phyloP scores from a whole-genome alignment of 2,888 invertebrate species.

The Eilema depressum region DNA sequence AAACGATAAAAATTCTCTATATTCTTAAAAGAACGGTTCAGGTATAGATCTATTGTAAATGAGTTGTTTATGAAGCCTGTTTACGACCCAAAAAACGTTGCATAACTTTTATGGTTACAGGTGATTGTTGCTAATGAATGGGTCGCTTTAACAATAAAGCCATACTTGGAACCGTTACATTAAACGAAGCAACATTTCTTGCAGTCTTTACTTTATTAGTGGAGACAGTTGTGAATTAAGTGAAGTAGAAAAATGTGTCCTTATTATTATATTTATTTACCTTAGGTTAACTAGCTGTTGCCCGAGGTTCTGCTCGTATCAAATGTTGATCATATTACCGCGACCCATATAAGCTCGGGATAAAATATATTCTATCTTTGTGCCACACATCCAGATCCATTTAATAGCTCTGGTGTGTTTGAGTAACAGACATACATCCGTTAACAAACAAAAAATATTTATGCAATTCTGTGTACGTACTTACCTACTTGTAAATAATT shows the following conservation, averaged over 20 bases:
- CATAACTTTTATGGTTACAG: constrained; percentile 68
- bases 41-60: constrained; percentile 73
- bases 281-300: not conserved
- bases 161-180: constrained; percentile 46
- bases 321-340: too few relatives aligned
- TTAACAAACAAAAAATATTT: not conserved
- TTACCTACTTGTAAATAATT: not conserved
- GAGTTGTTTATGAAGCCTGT: constrained; percentile 67
- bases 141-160: constrained; percentile 49
- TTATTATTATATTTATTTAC: not conserved
- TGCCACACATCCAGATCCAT: not conserved
- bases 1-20: constrained; percentile 34
- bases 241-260: not conserved
- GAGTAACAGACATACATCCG: not conserved
- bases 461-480: not conserved
- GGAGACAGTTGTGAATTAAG: not conserved
- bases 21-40: constrained; percentile 49
- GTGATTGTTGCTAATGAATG: constrained; percentile 65
- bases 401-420: not conserved
- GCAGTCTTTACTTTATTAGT: not conserved
- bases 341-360: too few relatives aligned
- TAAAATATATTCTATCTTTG: too few relatives aligned
- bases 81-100: constrained; percentile 70
- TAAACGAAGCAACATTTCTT: constrained; percentile 13
- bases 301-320: not conserved